Evolutionary conservation across 2,797 vertebrate species (phyloP), one percentile per base, ranked within the genome.

Genomic region (Enteromius radiatus): DNA sequence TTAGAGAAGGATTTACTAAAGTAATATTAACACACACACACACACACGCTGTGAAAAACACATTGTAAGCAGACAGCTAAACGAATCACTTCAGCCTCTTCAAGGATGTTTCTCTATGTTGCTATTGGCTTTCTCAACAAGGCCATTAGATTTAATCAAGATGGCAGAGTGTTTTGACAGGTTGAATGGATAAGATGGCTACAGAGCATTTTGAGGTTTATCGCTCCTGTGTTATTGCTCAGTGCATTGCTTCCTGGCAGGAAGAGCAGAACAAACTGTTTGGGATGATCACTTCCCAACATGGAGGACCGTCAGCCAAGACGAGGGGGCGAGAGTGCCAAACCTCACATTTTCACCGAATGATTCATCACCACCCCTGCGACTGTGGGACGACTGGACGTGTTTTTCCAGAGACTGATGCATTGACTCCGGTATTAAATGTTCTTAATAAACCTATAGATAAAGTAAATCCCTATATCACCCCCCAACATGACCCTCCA

Each of bases 281-380:
- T 21, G 63, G 31, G 83, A 84, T 56, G 76, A 85, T 71, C 36
- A 45, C 78, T 77, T 84, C 70, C 69, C 69, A 36, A 82, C 63
- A 64, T 43, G 63, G 71, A 70, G 19, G 63, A 67, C 47, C 15
- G 2, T 76, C 69, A 74, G 77, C 84, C 84, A 86, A 80, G 82
- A 69, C 19, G 59, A 80, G 83, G 63, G 82, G 81, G 79, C 47
- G 54, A 78, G 61, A 33, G 76, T 14, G 79, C 77, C 83, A 87
- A 87, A 77, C 59, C 83, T 81, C 79, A 74, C 47, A 78, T 78
- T 43, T 43, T 73, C 83, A 82, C 75, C 11, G 36, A 23, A 70
- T 84, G 83, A 86, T 84, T 88, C 71, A 87, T 84, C 80, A 61
- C 52, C 85, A 86, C 47, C 69, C 45, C 41, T 52, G 28, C 65